Base-by-base conservation (phyloP, 2,113 vertebrate genomes). In the Syrmaticus mikado region DNA sequence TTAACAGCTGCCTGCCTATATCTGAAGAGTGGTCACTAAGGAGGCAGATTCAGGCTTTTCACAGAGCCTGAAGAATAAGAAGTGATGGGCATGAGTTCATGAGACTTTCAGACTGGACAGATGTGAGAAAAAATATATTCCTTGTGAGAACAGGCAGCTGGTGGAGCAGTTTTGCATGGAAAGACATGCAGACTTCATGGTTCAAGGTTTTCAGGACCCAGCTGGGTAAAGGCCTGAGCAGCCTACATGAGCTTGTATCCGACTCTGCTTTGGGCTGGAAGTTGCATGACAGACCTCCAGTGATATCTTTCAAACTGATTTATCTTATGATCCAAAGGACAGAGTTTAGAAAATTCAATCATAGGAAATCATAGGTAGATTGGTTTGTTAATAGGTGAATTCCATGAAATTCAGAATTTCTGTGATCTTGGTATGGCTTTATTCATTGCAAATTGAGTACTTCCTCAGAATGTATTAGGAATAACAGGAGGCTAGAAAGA, bases 21-120 rank as follows among this genome's bases (percentile, higher is more conserved):
- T 4, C 18, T 57, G 50, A 0, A 0, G 36, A 67, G 8, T 22
- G 8, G 32, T 52, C 43, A 65, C 32, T 60, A 36, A 46, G 28
- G 24, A 81, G n/a, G 24, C 22, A 57, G 32, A 40, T 41, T 41
- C 11, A 45, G 27, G 46, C 38, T 34, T 7, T 70, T 68, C 41
- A 46, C 34, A 62, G 53, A 16, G 46, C 25, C 0, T 61, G 20
- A 21, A 62, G 27, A 50, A 27, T 64, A 32, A 88, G 41, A 68
- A 52, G 22, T 20, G 58, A 25, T 13, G 20, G 28, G 10, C 41
- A 40, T 65, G 57, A 70, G 6, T 22, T 70, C n/a, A 61, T 30
- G 18, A 57, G 10, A 57, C 2, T 22, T 64, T 50, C 41, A 17
- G 67, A 38, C 12, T 34, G 10, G 27, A 52, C 8, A 6, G 9